Conservation (phyloP, 2,113 vertebrate genomes). For the Balaenoptera acutorostrata region DNA sequence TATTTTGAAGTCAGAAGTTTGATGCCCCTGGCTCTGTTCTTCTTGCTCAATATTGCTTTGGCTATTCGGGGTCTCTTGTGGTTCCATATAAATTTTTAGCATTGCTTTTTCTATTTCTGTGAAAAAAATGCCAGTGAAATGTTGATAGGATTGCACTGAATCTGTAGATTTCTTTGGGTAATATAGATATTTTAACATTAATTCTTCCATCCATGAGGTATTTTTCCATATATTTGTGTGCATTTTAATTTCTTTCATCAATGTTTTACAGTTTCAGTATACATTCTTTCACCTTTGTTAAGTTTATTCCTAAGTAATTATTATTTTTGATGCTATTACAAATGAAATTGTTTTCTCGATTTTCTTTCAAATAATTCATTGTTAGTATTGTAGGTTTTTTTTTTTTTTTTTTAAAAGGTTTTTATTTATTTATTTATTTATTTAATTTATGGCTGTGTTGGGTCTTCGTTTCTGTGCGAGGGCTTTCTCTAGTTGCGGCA, state of each 20-base stretch:
- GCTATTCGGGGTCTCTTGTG: not conserved
- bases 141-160: not conserved
- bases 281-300: not conserved
- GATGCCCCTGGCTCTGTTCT: not conserved
- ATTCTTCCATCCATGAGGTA: not conserved
- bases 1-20: not conserved
- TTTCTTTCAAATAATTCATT: not conserved
- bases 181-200: not conserved
- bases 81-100: not conserved
- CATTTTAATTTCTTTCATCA: not conserved
- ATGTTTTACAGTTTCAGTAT: not conserved
- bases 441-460: no score
- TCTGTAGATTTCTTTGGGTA: not conserved
- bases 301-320: not conserved
- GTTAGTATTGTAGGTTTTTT: not conserved
- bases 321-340: not conserved
- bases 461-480: no score
- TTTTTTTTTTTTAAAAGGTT: not conserved
- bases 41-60: not conserved
- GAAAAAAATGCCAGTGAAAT: not conserved
- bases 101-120: not conserved
- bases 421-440: no score
- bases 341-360: not conserved
- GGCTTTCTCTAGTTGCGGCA: no score
- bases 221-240: not conserved